phyloP scores from a whole-genome alignment of 2,113 vertebrate species.

The Isurus oxyrinchus region DNA sequence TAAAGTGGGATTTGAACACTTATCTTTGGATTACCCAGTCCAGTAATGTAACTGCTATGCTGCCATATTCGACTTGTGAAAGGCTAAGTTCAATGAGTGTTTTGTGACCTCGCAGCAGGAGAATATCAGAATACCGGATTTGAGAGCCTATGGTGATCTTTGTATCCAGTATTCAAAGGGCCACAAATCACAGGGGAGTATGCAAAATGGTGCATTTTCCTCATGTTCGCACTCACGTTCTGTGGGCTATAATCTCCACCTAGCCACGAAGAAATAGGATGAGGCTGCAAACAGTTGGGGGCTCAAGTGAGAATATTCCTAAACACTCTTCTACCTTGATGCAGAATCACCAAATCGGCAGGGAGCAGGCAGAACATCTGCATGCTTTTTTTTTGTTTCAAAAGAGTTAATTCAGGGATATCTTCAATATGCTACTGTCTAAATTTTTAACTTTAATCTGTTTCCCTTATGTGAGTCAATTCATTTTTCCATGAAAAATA shows the following conservation, averaged over 20 bases:
- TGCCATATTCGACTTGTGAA: too few species aligned
- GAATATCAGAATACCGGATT: neutral
- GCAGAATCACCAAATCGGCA: neutral
- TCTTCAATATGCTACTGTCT: neutral
- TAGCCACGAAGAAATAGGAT: neutral
- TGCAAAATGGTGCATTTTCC: too few species aligned
- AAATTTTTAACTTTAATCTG: neutral
- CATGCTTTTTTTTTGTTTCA: neutral
- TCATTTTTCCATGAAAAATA: constrained; percentile 8
- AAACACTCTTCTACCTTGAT: too few species aligned
- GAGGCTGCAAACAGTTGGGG: neutral
- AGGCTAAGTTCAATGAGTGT: neutral
- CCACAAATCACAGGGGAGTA: neutral
- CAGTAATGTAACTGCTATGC: too few species aligned
- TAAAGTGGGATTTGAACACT: too few species aligned
- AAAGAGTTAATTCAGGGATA: neutral
- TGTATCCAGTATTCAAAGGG: neutral
- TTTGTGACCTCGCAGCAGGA: neutral
- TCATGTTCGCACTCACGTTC: neutral
- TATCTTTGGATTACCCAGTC: too few species aligned
- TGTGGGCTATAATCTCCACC: neutral
- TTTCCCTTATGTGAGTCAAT: neutral
- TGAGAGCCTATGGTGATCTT: neutral
- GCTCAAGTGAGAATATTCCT: neutral
- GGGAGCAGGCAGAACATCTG: neutral